These are phyloP conservation scores for Lacanobia wlatinum DNA, from an alignment of 2,888 invertebrate genomes.

Conservation along the genomic window DNA sequence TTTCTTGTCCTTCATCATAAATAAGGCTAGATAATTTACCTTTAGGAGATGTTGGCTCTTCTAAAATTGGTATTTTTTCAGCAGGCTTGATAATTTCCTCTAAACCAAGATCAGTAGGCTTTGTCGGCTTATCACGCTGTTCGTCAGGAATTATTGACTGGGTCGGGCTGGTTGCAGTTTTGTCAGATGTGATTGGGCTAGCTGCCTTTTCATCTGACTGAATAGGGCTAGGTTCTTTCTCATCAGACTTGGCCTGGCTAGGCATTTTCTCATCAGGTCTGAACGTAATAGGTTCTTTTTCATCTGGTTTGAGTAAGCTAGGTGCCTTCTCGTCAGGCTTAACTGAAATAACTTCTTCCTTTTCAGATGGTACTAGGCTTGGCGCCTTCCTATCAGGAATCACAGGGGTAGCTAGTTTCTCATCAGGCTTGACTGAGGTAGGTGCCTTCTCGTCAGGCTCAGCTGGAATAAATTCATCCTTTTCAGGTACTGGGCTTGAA, in stretches of 20 bases:
- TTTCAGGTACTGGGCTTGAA: no score
- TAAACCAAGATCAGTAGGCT: constrained; percentile 4
- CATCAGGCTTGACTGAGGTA: not conserved
- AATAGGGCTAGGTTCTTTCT: not conserved
- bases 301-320: constrained; percentile 9
- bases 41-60: not conserved
- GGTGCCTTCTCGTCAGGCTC: no score
- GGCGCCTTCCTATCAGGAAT: not conserved
- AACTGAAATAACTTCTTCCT: no score
- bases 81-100: not conserved
- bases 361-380: not conserved
- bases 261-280: constrained; percentile 5
- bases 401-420: not conserved
- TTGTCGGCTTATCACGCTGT: not conserved
- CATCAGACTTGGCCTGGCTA: constrained; percentile 9
- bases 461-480: no score
- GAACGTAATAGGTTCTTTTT: not conserved
- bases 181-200: not conserved
- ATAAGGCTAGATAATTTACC: constrained; percentile 27
- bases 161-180: constrained; percentile 7
- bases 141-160: not conserved
- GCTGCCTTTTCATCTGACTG: not conserved
- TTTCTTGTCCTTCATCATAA: constrained; percentile 46
- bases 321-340: constrained; percentile 6
- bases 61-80: constrained; percentile 15